Percentiles rank a stretch among this genome's conserved stretches.
These are phyloP conservation scores for Eupsittula cactorum DNA, from an alignment of 2,113 vertebrate species.

Conservation along the genomic window DNA sequence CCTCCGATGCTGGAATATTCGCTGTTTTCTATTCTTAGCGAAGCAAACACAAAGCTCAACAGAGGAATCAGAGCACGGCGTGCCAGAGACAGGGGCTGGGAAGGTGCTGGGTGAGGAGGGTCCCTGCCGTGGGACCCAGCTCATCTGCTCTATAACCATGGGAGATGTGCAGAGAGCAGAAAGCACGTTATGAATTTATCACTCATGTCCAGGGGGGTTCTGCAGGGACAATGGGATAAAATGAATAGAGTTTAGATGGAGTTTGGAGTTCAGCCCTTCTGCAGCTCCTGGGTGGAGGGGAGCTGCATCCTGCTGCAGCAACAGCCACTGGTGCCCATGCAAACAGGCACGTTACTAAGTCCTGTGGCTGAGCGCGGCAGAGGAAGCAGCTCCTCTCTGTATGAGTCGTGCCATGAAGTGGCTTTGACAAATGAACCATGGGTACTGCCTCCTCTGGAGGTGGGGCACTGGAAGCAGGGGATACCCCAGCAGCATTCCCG, in stretches of 20 bases:
- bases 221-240: neutral
- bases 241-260: neutral
- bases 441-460: neutral
- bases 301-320: neutral
- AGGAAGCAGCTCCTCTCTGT: neutral
- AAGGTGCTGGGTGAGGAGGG: neutral
- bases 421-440: neutral
- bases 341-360: neutral
- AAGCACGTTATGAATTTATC: neutral
- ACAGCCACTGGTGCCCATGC: neutral
- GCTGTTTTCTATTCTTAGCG: neutral
- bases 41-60: neutral
- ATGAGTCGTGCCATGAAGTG: accelerated
- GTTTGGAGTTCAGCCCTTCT: neutral
- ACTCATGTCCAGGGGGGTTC: accelerated
- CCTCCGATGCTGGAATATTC: neutral
- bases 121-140: neutral
- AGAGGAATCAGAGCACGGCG: neutral
- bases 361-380: neutral
- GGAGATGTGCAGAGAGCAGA: neutral
- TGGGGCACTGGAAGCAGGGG: accelerated
- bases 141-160: accelerated
- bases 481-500: accelerated
- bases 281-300: neutral
- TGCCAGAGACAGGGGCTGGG: neutral